Evolutionary conservation across 1,140 invertebrate species (phyloP).

Genomic region (Atta texana): DNA sequence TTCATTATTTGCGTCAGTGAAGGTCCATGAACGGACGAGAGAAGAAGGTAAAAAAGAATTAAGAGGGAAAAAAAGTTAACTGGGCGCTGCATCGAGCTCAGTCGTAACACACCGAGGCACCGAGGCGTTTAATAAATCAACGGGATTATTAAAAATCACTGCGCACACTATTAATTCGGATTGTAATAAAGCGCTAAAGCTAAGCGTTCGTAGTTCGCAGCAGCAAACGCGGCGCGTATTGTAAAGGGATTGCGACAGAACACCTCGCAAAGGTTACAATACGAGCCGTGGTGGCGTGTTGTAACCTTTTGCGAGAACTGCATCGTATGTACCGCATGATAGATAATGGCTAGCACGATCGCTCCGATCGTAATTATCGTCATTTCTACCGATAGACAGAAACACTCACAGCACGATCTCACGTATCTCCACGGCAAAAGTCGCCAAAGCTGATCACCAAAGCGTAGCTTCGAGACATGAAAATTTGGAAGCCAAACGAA

Average conservation of each 20-base stretch:
- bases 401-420: conserved; percentile 9
- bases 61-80: background rate
- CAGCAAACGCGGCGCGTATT: conserved; percentile 39
- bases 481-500: background rate
- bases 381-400: conserved; percentile 30
- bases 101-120: background rate
- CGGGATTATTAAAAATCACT: conserved; percentile 44
- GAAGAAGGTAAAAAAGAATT: background rate
- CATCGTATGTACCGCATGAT: conserved; percentile 38
- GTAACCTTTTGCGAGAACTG: conserved; percentile 72
- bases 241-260: conserved; percentile 69
- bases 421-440: background rate
- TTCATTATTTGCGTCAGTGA: conserved; percentile 32
- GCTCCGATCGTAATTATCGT: conserved; percentile 68
- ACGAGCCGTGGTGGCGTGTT: conserved; percentile 71
- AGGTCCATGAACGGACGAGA: background rate
- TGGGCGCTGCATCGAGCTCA: background rate
- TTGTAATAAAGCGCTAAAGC: conserved; percentile 62
- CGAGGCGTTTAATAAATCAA: conserved; percentile 68
- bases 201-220: background rate
- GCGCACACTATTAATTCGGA: conserved; percentile 66
- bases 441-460: background rate
- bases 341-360: conserved; percentile 71
- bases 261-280: conserved; percentile 72
- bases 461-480: background rate